phyloP scores from a whole-genome alignment of 2,888 invertebrate species.

The Stegophylla sp. region DNA sequence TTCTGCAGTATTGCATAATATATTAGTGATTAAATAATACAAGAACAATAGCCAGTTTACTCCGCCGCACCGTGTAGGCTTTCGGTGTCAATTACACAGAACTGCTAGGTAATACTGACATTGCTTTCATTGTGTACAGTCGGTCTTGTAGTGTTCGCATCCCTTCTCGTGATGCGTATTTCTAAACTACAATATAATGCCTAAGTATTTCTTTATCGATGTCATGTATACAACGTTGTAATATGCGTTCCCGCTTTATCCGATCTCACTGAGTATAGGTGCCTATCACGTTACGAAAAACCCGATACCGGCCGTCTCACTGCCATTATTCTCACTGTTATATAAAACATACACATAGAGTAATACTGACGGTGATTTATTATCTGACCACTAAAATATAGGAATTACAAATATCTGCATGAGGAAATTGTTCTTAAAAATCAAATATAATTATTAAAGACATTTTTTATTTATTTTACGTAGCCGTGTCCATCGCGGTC shows the following conservation, averaged over 20 bases:
- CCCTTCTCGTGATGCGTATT: not conserved
- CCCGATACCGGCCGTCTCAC: not conserved
- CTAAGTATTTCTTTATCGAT: too few species aligned
- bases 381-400: constrained; percentile 22
- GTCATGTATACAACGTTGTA: not conserved
- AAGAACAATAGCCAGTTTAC: not conserved
- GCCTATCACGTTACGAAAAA: not conserved
- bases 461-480: constrained; percentile 1
- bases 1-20: not conserved
- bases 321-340: not conserved
- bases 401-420: not conserved
- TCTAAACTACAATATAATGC: too few species aligned
- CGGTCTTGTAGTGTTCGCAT: too few species aligned
- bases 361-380: not conserved
- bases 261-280: not conserved
- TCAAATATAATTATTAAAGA: not conserved
- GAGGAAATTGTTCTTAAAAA: not conserved
- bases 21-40: not conserved
- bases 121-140: not conserved
- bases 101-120: not conserved
- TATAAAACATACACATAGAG: not conserved
- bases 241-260: not conserved
- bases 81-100: not conserved
- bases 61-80: not conserved
- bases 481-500: constrained; percentile 47